These are phyloP conservation scores for Semicossyphus pulcher DNA, from an alignment of 2,113 vertebrate genomes.

Conservation along the genomic window DNA sequence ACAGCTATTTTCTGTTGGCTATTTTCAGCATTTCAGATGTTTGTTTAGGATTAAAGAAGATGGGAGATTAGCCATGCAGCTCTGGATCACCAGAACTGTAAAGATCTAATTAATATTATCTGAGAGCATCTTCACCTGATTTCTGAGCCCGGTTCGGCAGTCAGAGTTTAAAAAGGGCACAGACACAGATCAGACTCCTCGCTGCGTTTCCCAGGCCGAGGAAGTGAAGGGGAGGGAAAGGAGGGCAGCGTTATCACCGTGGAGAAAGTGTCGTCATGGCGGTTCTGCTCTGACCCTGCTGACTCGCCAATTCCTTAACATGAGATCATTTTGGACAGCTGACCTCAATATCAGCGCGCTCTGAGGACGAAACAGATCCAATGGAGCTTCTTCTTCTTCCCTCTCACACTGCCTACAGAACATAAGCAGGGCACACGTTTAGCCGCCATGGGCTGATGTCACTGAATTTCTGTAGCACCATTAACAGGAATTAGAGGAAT, in stretches of 20 bases:
- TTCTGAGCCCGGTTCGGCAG: constrained; percentile 5
- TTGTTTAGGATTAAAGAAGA: constrained; percentile 69
- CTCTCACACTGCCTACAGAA: constrained; percentile 42
- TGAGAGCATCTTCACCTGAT: constrained; percentile 37
- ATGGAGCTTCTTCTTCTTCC: constrained; percentile 56
- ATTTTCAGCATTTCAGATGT: constrained; percentile 76
- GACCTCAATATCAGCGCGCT: constrained; percentile 83
- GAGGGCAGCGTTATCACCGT: constrained; percentile 77
- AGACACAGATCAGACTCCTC: constrained; percentile 48
- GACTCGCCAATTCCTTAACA: constrained; percentile 84
- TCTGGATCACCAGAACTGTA: constrained; percentile 40
- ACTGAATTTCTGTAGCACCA: constrained; percentile 20
- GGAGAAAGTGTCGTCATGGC: constrained; percentile 84
- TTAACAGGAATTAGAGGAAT: constrained; percentile 63
- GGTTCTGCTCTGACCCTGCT: constrained; percentile 83
- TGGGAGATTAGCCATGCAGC: constrained; percentile 25
- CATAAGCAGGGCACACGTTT: constrained; percentile 43
- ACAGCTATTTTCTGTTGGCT: constrained; percentile 62
- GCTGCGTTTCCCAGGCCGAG: constrained; percentile 66
- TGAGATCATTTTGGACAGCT: constrained; percentile 87
- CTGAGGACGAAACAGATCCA: constrained; percentile 71
- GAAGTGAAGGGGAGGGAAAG: constrained; percentile 63
- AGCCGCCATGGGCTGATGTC: constrained; percentile 5
- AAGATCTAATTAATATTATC: constrained; percentile 46
- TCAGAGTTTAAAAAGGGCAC: constrained; percentile 36